Percentiles rank a stretch among this genome's conserved stretches.
These are phyloP conservation scores for Stegana nigrithorax DNA, from an alignment of 2,888 invertebrate species.

Conservation along the genomic window DNA sequence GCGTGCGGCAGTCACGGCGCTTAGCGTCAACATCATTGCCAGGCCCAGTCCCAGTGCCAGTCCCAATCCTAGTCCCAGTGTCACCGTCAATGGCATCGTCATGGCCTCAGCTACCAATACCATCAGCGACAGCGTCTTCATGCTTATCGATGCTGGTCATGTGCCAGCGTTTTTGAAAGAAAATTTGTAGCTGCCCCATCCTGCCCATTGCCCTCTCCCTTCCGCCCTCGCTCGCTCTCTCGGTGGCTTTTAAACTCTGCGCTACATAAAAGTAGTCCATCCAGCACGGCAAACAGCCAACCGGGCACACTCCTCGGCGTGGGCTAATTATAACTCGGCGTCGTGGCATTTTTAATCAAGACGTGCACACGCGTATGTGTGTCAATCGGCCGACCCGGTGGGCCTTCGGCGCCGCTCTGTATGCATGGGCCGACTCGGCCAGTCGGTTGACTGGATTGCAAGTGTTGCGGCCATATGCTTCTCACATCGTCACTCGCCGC, in stretches of 20 bases:
- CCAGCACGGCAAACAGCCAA: too few species aligned
- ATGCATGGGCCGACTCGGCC: background rate
- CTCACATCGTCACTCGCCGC: too few species aligned
- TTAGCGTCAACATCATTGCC: conserved; percentile 23
- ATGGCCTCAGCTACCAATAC: background rate
- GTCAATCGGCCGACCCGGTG: too few species aligned
- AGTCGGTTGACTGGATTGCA: too few species aligned
- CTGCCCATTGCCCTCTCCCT: too few species aligned
- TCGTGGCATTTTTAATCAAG: conserved; percentile 8
- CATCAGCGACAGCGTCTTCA: conserved; percentile 34
- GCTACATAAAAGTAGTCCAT: too few species aligned
- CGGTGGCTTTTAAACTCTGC: conserved; percentile 51
- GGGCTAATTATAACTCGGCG: conserved; percentile 2
- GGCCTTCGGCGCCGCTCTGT: too few species aligned
- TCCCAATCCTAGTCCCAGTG: too few species aligned
- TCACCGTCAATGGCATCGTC: background rate
- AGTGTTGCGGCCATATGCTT: background rate
- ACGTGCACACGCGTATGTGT: too few species aligned
- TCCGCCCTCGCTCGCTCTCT: too few species aligned
- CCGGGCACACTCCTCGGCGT: too few species aligned
- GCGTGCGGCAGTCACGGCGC: conserved; percentile 1
- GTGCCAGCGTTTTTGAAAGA: conserved; percentile 34
- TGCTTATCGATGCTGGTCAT: conserved; percentile 56
- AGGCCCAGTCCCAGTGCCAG: too few species aligned
- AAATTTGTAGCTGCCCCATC: conserved; percentile 5